Evolutionary conservation across 2,797 vertebrate species (phyloP).

Genomic region (Acipenser oxyrinchus): DNA sequence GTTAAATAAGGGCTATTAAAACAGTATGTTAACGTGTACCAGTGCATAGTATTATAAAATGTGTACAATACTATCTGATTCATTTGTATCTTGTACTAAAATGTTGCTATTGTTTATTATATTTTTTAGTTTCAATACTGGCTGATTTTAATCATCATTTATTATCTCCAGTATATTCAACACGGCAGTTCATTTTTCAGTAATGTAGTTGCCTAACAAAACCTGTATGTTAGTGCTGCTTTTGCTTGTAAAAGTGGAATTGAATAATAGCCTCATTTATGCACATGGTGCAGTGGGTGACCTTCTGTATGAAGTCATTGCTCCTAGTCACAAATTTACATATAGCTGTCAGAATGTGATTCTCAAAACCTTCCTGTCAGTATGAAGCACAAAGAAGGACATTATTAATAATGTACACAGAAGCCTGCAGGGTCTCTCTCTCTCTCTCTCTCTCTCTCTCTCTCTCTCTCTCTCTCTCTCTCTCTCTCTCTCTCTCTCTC

Average conservation of each 20-base stretch:
- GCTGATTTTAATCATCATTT: conserved; percentile 46
- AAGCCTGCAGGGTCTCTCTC: conserved; percentile 26
- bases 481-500: conserved; percentile 10
- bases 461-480: conserved; percentile 17
- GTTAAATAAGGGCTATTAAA: no score
- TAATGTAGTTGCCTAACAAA: conserved; percentile 21
- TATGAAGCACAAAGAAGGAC: conserved; percentile 24
- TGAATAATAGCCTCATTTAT: conserved; percentile 66
- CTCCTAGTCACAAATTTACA: conserved; percentile 70
- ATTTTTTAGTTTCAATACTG: background rate
- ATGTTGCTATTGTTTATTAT: no score
- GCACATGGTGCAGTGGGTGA: conserved; percentile 57
- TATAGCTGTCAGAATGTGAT: conserved; percentile 56
- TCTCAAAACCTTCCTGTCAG: conserved; percentile 30
- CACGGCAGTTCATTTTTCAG: conserved; percentile 31
- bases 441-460: background rate
- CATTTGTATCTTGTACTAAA: no score
- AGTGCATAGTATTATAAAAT: no score
- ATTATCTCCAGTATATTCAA: conserved; percentile 47
- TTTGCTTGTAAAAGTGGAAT: conserved; percentile 57
- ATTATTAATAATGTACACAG: conserved; percentile 28
- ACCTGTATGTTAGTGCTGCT: conserved; percentile 12
- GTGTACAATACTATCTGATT: no score
- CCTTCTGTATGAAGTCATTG: conserved; percentile 67
- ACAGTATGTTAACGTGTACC: no score